Conservation (phyloP, 2,113 vertebrate genomes). For the Scomber japonicus region DNA sequence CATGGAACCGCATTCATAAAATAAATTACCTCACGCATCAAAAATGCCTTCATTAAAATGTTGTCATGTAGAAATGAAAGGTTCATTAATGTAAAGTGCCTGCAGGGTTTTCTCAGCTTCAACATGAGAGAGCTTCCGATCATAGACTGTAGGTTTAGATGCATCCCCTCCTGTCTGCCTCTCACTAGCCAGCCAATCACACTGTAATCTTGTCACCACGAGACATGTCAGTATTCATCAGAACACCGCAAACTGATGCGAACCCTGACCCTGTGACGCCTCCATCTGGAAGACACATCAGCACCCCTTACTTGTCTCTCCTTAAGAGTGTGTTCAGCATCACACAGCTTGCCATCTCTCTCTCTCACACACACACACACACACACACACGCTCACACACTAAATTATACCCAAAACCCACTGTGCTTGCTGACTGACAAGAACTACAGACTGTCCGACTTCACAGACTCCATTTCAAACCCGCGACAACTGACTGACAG, state of each 20-base stretch:
- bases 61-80: constrained; percentile 61
- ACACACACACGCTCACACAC: neutral
- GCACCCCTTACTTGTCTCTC: constrained; percentile 49
- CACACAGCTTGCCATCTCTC: constrained; percentile 35
- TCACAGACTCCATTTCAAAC: constrained; percentile 68
- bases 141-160: too few species aligned
- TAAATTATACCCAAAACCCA: constrained; percentile 34
- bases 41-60: constrained; percentile 65
- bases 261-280: constrained; percentile 77
- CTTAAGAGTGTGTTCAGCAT: constrained; percentile 36
- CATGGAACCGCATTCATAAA: constrained; percentile 31
- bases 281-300: constrained; percentile 67
- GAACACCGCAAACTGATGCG: constrained; percentile 63
- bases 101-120: constrained; percentile 39
- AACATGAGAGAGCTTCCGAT: constrained; percentile 43
- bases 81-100: constrained; percentile 73
- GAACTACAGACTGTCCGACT: constrained; percentile 67
- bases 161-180: constrained; percentile 37
- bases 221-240: constrained; percentile 72
- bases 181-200: constrained; percentile 52
- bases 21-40: constrained; percentile 31
- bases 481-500: constrained; percentile 76
- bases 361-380: neutral
- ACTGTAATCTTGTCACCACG: constrained; percentile 60
- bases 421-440: constrained; percentile 75